Base-by-base conservation (phyloP, 2,113 vertebrate genomes). In the Tichodroma muraria region DNA sequence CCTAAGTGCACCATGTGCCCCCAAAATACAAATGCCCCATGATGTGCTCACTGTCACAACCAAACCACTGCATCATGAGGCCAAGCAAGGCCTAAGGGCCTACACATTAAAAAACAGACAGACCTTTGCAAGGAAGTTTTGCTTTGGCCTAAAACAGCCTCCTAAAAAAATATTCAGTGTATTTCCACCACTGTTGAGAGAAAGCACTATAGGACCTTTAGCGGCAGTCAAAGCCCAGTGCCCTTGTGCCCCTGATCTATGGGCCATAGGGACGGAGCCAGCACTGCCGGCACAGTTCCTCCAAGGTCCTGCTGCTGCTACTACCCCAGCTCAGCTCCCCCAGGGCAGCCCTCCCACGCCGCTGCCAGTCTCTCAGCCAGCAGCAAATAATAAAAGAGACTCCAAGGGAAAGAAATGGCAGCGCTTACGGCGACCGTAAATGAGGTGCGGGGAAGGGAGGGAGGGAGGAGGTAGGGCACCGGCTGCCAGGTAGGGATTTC, bases 401-500 rank as follows among this genome's bases (percentile, higher is more conserved):
- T 80, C 42, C 31, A 28, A 53, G 50, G 64, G 42, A 90, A 69
- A 73, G n/a, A 50, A 94, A 88, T 11, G 33, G 38, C 13, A 80
- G 59, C 0, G 9, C 68, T 90, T n/a, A 38, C 1, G 8, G 79
- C 0, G 0, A 44, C 49, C 37, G 50, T 14, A 73, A 87, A 75
- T 16, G 54, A 64, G 28, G 68, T 31, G 42, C 0, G 0, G 42
- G 77, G 56, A 80, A 85, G 49, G 49, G 59, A 76, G 19, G 63
- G 40, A 82, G 0, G 0, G 10, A 25, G 63, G 63, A 82, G 0
- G 0, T 12, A 25, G 63, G 63, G 40, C 54, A 85, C 25, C 0
- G 6, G 31, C 63, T 72, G 80, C 54, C 81, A 88, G 56, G 66
- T 37, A 27, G 37, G 37, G 37, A 64, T 90, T 90, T 64, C 0